A percentile compares a stretch with the other conserved stretches of the same genome.
phyloP scores from a whole-genome alignment of 2,797 vertebrate species.

The Neosilurus mollespiculum region DNA sequence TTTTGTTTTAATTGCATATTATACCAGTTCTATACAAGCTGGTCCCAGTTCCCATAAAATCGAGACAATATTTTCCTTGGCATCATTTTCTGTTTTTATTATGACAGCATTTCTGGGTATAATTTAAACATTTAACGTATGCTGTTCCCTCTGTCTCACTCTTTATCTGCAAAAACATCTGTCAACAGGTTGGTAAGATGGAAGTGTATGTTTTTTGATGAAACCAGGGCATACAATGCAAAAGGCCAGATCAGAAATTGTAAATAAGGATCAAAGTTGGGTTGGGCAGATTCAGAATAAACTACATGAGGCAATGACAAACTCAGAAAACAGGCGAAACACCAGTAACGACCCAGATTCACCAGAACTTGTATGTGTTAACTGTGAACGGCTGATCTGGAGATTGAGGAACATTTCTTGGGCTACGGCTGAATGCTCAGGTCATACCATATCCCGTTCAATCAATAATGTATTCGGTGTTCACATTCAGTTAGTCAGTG shows the following conservation, averaged over 20 bases:
- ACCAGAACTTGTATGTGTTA: neutral
- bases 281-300: no score
- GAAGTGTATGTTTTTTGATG: neutral
- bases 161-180: slow-evolving; percentile 27
- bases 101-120: slow-evolving; percentile 31
- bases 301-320: neutral
- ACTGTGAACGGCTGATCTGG: neutral
- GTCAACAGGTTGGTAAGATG: neutral
- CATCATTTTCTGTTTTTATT: slow-evolving; percentile 24
- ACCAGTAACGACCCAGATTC: neutral
- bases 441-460: no score
- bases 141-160: slow-evolving; percentile 42
- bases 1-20: neutral
- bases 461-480: neutral
- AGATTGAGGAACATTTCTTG: neutral
- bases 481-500: neutral
- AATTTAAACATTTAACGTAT: neutral
- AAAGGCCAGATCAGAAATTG: neutral
- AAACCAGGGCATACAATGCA: neutral
- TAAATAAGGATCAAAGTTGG: neutral
- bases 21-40: neutral
- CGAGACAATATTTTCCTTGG: neutral
- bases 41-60: slow-evolving; percentile 22
- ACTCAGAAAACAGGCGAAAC: slow-evolving; percentile 4
- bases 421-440: no score